Evolutionary conservation across 1,140 invertebrate genomes (phyloP), one percentile per base, ranked within the genome.

Genomic region (Oryzaephilus surinamensis): DNA sequence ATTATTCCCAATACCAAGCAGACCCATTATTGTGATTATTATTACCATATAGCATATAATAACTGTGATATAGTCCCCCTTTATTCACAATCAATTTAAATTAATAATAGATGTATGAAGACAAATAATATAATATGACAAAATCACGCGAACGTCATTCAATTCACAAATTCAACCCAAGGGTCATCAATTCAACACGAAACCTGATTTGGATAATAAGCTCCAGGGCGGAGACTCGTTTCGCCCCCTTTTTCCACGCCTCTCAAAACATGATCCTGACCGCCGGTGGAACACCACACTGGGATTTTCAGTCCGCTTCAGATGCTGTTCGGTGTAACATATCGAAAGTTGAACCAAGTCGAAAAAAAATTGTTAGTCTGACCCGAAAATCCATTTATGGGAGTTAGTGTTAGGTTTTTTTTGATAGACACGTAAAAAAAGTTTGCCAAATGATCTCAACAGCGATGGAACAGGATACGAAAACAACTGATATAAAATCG

Each of bases 61-160:
- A 42, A 42, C 23, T 36, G 17, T 32, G 31, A 43, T 37, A 28
- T 21, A 10, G 28, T 44, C 7, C 23, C 36, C 42, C 33, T 37
- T 11, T 4, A 24, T 6, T 40, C 43, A 37, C 50, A 53, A 53
- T 51, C 51, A 53, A 51, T 51, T 51, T 46, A 46, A 54, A 54
- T 54, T 54, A 54, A 51, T 49, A 49, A 34, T 32, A 48, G 43
- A 47, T 42, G 48, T 41, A 35, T 34, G 34, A 41, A 44, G 53
- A 55, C 53, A 55, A 55, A 55, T 55, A 48, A 53, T 53, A 49
- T 55, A 55, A 55, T 55, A 51, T 50, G 53, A 43, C 33, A 48
- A 49, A 52, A 48, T 47, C 53, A 51, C 46, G 53, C 42, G 36
- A 51, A 30, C 32, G 30, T 43, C 42, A 48, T 41, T 49, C 48